phyloP scores from a whole-genome alignment of 2,888 invertebrate genomes.

The Agrochola lota region DNA sequence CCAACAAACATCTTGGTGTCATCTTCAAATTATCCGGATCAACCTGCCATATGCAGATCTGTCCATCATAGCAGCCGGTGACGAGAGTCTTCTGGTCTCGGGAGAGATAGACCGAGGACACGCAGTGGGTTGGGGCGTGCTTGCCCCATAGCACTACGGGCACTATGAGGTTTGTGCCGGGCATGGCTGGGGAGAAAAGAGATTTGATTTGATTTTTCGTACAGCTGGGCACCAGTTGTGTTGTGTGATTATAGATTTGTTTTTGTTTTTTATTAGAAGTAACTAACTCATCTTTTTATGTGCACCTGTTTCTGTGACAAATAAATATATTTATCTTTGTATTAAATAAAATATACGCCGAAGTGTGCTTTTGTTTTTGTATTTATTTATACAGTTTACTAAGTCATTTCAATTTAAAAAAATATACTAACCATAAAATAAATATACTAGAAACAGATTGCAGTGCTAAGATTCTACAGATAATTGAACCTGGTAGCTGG shows the following conservation, averaged over 20 bases:
- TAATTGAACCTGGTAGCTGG: too few relatives aligned
- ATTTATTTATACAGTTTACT: too few relatives aligned
- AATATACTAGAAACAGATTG: too few relatives aligned
- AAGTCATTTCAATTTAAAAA: too few relatives aligned
- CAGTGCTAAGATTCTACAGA: neutral
- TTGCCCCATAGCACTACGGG: slow-evolving; percentile 99
- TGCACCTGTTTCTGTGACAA: neutral
- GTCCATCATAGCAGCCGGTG: slow-evolving; percentile 99
- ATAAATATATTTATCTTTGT: neutral
- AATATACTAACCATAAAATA: too few relatives aligned
- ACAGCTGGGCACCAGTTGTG: neutral
- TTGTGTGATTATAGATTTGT: neutral
- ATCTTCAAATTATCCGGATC: slow-evolving; percentile 96
- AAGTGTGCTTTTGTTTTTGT: too few relatives aligned
- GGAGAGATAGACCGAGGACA: slow-evolving; percentile 97
- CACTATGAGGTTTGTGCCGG: slow-evolving; percentile 97
- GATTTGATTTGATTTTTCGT: neutral
- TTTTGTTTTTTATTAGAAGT: neutral
- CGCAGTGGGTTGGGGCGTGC: slow-evolving; percentile 98
- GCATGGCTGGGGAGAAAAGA: slow-evolving; percentile 87
- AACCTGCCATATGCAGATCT: slow-evolving; percentile 97
- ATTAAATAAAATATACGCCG: too few relatives aligned
- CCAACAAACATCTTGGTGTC: slow-evolving; percentile 96
- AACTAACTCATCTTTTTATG: neutral
- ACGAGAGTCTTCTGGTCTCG: slow-evolving; percentile 97